A percentile compares a stretch with the other conserved stretches of the same genome.
phyloP scores from a whole-genome alignment of 2,888 invertebrate genomes.

The Malacosoma neustria region DNA sequence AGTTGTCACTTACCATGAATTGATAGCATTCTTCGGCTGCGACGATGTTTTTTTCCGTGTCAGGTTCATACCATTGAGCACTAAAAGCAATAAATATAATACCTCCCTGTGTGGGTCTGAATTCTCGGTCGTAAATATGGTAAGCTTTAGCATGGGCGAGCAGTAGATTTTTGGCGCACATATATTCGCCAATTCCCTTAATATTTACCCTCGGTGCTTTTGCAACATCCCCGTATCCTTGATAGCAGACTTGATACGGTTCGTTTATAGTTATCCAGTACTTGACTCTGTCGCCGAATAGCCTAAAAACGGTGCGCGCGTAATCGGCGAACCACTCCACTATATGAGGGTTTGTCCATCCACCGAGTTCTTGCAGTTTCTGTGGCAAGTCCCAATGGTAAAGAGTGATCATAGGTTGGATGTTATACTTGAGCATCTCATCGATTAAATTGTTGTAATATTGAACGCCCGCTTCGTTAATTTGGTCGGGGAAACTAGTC shows the following conservation, averaged over 20 bases:
- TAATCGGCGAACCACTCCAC: slow-evolving; percentile 60
- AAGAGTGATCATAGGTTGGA: slow-evolving; percentile 74
- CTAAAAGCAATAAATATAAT: slow-evolving; percentile 17
- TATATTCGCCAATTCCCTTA: slow-evolving; percentile 67
- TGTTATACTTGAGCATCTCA: slow-evolving; percentile 70
- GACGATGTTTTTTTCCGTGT: slow-evolving; percentile 13
- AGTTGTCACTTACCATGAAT: neutral
- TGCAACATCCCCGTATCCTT: slow-evolving; percentile 45
- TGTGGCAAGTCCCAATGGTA: slow-evolving; percentile 71
- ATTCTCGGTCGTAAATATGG: slow-evolving; percentile 70
- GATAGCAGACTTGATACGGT: slow-evolving; percentile 40
- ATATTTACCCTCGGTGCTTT: slow-evolving; percentile 20
- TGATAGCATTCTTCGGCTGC: neutral
- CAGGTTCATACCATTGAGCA: slow-evolving; percentile 13
- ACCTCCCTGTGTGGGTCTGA: slow-evolving; percentile 55
- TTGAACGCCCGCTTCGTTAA: slow-evolving; percentile 62
- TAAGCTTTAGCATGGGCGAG: slow-evolving; percentile 77
- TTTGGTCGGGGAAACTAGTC: slow-evolving; percentile 61
- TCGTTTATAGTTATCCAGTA: slow-evolving; percentile 76
- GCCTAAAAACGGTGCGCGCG: slow-evolving; percentile 43
- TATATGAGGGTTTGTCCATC: slow-evolving; percentile 56
- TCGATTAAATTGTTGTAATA: slow-evolving; percentile 65
- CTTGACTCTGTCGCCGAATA: slow-evolving; percentile 60
- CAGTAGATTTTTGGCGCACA: slow-evolving; percentile 76
- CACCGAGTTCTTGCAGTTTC: slow-evolving; percentile 67